Conservation (phyloP, 2,797 vertebrate genomes). For the Pseudochromis fuscus region DNA sequence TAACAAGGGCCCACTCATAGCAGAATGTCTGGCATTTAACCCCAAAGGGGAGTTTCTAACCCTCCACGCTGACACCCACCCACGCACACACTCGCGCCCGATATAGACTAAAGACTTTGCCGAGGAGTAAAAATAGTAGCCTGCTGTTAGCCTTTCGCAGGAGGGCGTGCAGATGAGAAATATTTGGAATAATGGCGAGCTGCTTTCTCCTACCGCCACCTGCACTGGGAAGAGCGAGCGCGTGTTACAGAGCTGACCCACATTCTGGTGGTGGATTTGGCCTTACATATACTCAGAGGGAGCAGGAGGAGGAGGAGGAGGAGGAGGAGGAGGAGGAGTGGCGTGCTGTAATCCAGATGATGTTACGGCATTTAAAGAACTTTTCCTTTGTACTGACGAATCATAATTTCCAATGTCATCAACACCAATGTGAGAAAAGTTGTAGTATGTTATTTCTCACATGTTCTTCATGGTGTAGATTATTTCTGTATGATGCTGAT, state of each 20-base stretch:
- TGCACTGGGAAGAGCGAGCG: constrained; percentile 39
- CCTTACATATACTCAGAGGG: constrained; percentile 26
- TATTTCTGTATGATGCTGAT: constrained; percentile 17
- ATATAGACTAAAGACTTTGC: constrained; percentile 67
- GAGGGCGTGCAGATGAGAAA: constrained; percentile 63
- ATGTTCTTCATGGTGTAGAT: constrained; percentile 26
- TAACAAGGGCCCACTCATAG: constrained; percentile 31
- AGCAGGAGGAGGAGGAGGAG: constrained; percentile 1
- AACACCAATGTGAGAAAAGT: constrained; percentile 36
- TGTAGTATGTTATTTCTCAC: constrained; percentile 31
- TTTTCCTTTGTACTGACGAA: constrained; percentile 39
- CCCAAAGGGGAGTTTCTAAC: constrained; percentile 55
- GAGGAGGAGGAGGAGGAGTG: background rate
- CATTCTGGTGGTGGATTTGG: constrained; percentile 69
- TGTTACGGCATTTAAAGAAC: constrained; percentile 59
- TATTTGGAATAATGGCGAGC: constrained; percentile 60
- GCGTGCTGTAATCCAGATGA: constrained; percentile 59
- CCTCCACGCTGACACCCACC: constrained; percentile 25
- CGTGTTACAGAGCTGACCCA: constrained; percentile 68
- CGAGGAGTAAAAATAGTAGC: constrained; percentile 70
- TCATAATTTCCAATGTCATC: constrained; percentile 61
- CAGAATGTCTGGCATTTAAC: constrained; percentile 60
- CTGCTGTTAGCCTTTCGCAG: constrained; percentile 47
- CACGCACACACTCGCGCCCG: constrained; percentile 29
- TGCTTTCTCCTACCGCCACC: constrained; percentile 55